A percentile compares a stretch with the other conserved stretches of the same genome.
Conservation (phyloP, 2,888 invertebrate genomes). For the Dendrolimus pini region DNA sequence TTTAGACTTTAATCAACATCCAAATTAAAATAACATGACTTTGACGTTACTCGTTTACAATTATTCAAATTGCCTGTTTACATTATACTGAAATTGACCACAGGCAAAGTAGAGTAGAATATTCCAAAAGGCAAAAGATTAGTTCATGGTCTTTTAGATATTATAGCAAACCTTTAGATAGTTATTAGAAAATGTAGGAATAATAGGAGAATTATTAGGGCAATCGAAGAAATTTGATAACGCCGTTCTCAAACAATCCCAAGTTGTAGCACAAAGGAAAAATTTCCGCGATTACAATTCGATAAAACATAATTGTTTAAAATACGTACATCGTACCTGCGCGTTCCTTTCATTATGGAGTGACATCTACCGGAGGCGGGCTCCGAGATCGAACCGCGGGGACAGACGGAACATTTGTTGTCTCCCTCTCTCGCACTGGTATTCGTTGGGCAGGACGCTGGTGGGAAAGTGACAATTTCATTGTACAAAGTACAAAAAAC, state of each 20-base stretch:
- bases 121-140: no score
- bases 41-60: no score
- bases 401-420: conserved; percentile 25
- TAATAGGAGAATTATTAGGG: not conserved
- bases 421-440: conserved; percentile 26
- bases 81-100: no score
- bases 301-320: not conserved
- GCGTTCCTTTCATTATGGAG: conserved; percentile 9
- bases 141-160: no score
- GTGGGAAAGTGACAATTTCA: not conserved
- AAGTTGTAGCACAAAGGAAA: not conserved
- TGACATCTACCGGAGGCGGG: conserved; percentile 22
- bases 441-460: conserved; percentile 34
- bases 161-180: no score
- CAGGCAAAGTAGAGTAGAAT: no score
- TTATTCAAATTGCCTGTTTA: no score
- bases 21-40: no score
- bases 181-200: no score
- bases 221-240: not conserved
- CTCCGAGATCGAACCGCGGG: conserved; percentile 15
- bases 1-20: no score
- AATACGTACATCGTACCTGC: conserved; percentile 41
- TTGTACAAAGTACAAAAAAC: not conserved
- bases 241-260: no score
- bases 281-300: no score